Evolutionary conservation across 2,888 invertebrate genomes (phyloP).

Genomic region (Sepiola atlantica): DNA sequence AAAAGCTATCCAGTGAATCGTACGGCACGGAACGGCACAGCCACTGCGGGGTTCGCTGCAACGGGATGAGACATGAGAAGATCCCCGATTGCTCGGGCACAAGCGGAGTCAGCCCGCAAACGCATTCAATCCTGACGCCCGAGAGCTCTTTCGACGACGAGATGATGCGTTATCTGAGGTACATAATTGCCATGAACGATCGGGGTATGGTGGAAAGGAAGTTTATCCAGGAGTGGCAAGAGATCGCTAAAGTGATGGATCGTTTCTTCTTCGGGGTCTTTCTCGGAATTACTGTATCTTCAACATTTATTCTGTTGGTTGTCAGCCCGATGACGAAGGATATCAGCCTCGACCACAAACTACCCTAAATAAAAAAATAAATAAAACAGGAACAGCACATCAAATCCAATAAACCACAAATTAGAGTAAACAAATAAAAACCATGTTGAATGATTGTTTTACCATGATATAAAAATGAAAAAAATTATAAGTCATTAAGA

Average conservation of each 20-base stretch:
- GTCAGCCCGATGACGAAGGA: conserved; percentile 74
- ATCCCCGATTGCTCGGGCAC: conserved; percentile 23
- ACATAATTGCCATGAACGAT: conserved; percentile 65
- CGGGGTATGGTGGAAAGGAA: conserved; percentile 59
- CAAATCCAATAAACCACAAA: background rate
- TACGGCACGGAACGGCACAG: conserved; percentile 42
- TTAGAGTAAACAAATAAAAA: background rate
- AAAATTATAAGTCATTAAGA: background rate
- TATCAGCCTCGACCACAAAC: conserved; percentile 54
- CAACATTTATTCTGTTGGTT: conserved; percentile 76
- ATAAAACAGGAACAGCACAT: background rate
- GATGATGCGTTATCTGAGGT: conserved; percentile 65
- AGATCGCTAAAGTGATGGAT: conserved; percentile 77
- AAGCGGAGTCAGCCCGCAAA: background rate
- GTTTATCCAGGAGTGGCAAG: conserved; percentile 70
- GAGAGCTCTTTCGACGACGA: conserved; percentile 59
- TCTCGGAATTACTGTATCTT: conserved; percentile 74
- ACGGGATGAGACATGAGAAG: conserved; percentile 47
- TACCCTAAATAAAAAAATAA: background rate
- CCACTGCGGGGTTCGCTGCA: conserved; percentile 47
- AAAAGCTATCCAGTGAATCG: conserved; percentile 40
- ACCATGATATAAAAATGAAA: background rate
- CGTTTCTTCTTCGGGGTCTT: conserved; percentile 77
- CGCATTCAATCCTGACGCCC: conserved; percentile 2
- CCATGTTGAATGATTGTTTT: background rate